Evolutionary conservation across 2,888 invertebrate species (phyloP).

Genomic region (Hirtodrosophila confusa): DNA sequence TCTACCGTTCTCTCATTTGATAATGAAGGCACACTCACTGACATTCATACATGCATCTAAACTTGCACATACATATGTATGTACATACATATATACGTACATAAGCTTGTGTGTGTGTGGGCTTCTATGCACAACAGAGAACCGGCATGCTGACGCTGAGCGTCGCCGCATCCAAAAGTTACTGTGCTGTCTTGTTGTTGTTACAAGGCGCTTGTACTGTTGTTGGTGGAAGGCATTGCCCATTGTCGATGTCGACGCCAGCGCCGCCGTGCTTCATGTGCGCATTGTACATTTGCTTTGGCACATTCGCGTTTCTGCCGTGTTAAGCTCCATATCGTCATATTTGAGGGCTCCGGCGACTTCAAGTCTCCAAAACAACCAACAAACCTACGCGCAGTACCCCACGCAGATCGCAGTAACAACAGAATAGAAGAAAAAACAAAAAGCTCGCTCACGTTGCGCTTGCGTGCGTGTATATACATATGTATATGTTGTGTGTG

Average conservation of each 20-base stretch:
- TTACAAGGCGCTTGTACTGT: conserved; percentile 6
- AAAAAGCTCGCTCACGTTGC: conserved; percentile 38
- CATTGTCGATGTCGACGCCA: conserved; percentile 14
- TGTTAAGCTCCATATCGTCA: conserved; percentile 61
- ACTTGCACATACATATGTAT: conserved; percentile 5
- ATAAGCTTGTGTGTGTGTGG: conserved; percentile 21
- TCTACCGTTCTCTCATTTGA: conserved; percentile 7
- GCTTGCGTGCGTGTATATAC: conserved; percentile 40
- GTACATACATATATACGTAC: conserved; percentile 9
- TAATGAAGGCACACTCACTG: conserved; percentile 6
- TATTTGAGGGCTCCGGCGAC: conserved; percentile 36
- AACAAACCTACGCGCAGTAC: conserved; percentile 13
- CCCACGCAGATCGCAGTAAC: conserved; percentile 1
- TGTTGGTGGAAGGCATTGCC: conserved; percentile 7
- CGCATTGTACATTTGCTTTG: conserved; percentile 43
- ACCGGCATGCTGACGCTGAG: conserved; percentile 9
- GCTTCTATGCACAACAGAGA: conserved; percentile 36
- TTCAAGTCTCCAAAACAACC: conserved; percentile 2
- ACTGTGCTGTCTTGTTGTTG: conserved; percentile 22
- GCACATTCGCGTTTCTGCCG: conserved; percentile 68
- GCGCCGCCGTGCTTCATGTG: conserved; percentile 45
- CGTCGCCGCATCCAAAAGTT: conserved; percentile 28
- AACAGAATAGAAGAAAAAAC: background rate
- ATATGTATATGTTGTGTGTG: background rate
- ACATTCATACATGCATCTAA: conserved; percentile 13